Evolutionary conservation across 1,140 invertebrate genomes (phyloP).

Genomic region (Acyrthosiphon pisum): DNA sequence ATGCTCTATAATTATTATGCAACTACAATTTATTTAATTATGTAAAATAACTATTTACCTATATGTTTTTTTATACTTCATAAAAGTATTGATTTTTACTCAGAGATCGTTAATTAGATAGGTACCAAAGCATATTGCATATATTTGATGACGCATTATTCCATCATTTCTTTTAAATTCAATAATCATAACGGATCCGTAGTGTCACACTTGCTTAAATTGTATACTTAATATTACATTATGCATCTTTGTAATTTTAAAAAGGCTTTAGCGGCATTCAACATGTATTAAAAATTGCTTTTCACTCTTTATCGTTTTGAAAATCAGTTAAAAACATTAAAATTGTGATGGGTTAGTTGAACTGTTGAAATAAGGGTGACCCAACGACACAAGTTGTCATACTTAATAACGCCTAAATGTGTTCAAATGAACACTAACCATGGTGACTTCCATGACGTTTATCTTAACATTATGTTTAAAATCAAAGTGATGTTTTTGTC

Average conservation of each 20-base stretch:
- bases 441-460: background rate
- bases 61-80: background rate
- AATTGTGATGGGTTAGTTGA: background rate
- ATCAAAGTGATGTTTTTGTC: slow-evolving; percentile 1
- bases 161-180: background rate
- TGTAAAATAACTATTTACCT: too few relatives aligned
- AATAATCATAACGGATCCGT: background rate
- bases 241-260: background rate
- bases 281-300: background rate
- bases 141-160: background rate
- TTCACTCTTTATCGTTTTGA: background rate
- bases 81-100: background rate
- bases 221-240: background rate
- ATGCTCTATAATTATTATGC: background rate
- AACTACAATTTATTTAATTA: background rate
- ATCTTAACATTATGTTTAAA: background rate
- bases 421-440: background rate
- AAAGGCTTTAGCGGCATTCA: background rate
- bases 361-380: background rate
- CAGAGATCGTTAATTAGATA: background rate
- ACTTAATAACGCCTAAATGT: background rate
- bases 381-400: background rate
- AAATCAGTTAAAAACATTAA: background rate
- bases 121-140: background rate
- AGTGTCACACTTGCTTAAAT: background rate